A percentile compares a stretch with the other conserved stretches of the same genome.
phyloP scores from a whole-genome alignment of 30 jellyfish, hydroid and myxozoan genomes.

The Aurelia aurita region DNA sequence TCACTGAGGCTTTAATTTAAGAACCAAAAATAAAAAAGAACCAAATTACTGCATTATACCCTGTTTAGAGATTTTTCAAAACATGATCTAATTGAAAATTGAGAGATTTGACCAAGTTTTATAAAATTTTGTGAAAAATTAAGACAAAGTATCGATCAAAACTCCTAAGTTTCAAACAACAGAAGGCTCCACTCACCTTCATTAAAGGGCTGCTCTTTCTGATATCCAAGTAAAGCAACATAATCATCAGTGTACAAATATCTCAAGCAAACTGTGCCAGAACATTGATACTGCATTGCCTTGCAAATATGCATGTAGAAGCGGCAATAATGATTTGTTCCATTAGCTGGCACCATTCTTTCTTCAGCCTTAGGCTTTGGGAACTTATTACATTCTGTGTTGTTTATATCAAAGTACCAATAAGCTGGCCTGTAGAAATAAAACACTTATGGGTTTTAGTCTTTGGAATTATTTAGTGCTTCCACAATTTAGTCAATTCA shows the following conservation, averaged over 20 bases:
- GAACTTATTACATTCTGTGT: constrained; percentile 33
- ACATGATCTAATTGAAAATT: too few species aligned
- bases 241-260: constrained; percentile 73
- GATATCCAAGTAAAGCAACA: constrained; percentile 70
- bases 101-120: too few species aligned
- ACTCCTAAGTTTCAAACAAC: too few species aligned
- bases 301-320: constrained; percentile 82
- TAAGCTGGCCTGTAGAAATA: constrained; percentile 51
- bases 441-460: neutral
- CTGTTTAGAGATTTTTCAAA: too few species aligned
- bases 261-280: constrained; percentile 84
- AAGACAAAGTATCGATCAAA: too few species aligned
- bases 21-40: too few species aligned
- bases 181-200: constrained; percentile 59
- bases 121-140: too few species aligned
- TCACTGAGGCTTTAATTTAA: too few species aligned
- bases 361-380: constrained; percentile 40
- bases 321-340: constrained; percentile 70
- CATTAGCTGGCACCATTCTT: constrained; percentile 17
- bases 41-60: too few species aligned
- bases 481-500: too few species aligned
- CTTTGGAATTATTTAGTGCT: too few species aligned
- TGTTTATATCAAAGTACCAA: constrained; percentile 64
- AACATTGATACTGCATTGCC: constrained; percentile 77
- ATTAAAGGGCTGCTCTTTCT: constrained; percentile 61